phyloP scores from a whole-genome alignment of 2,113 vertebrate genomes.

The Perccottus glenii region DNA sequence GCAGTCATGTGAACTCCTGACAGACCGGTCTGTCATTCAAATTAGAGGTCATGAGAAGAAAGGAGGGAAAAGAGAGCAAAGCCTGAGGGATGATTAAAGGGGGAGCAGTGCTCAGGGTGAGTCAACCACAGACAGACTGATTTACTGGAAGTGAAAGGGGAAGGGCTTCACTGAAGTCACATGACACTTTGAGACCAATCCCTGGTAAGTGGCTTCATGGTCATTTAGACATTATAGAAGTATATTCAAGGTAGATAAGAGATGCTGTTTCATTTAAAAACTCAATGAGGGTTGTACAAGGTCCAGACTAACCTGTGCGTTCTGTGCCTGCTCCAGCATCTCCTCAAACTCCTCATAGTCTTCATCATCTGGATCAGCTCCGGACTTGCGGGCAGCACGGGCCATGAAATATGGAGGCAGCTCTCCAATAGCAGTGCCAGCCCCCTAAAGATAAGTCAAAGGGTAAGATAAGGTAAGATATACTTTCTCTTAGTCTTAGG shows the following conservation, averaged over 20 bases:
- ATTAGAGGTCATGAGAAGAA: slow-evolving; percentile 69
- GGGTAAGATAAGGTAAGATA: too few species aligned
- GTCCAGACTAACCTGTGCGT: slow-evolving; percentile 85
- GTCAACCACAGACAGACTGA: slow-evolving; percentile 87
- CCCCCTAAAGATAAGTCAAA: slow-evolving; percentile 79
- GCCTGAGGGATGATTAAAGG: slow-evolving; percentile 89
- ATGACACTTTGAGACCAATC: slow-evolving; percentile 90
- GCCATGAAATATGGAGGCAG: slow-evolving; percentile 99
- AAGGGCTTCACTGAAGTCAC: slow-evolving; percentile 95
- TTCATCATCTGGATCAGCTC: slow-evolving; percentile 95
- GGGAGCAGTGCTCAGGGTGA: slow-evolving; percentile 95
- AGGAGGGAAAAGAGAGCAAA: slow-evolving; percentile 34
- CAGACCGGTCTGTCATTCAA: slow-evolving; percentile 69
- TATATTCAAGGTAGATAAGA: slow-evolving; percentile 15
- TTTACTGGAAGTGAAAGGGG: slow-evolving; percentile 96
- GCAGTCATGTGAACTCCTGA: slow-evolving; percentile 67
- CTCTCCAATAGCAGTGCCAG: slow-evolving; percentile 97
- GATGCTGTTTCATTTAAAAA: background rate
- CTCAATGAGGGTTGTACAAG: background rate
- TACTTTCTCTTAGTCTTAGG: too few species aligned
- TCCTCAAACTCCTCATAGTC: slow-evolving; percentile 99
- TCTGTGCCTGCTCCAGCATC: slow-evolving; percentile 94
- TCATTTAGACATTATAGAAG: slow-evolving; percentile 44
- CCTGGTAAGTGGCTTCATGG: slow-evolving; percentile 79
- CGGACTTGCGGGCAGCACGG: slow-evolving; percentile 92